Percentiles rank a stretch among this genome's conserved stretches.
Conservation (phyloP, 2,113 vertebrate genomes). For the Beaufortia kweichowensis region DNA sequence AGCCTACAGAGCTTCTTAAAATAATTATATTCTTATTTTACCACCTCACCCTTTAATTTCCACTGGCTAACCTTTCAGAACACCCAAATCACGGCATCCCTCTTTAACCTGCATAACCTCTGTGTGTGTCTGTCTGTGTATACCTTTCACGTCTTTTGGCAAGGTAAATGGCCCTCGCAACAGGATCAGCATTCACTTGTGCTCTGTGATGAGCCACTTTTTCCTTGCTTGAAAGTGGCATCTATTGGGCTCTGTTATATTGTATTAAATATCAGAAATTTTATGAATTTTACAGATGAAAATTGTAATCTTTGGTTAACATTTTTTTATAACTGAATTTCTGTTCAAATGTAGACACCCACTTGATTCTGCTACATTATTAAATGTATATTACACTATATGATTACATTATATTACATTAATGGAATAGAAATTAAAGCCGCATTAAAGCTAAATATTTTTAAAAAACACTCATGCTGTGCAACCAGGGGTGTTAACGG, state of each 20-base stretch:
- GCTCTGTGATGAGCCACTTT: neutral
- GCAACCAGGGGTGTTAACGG: too few relatives aligned
- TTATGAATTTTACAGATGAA: neutral
- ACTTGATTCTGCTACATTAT: too few relatives aligned
- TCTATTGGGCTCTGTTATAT: neutral
- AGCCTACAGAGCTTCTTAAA: neutral
- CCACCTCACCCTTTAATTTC: neutral
- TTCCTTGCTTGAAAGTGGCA: neutral
- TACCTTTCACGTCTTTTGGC: constrained; percentile 3
- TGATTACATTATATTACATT: too few relatives aligned
- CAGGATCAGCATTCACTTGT: too few relatives aligned
- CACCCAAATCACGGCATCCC: too few relatives aligned
- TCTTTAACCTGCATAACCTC: neutral
- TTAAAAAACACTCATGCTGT: too few relatives aligned
- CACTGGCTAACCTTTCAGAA: neutral
- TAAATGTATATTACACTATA: too few relatives aligned
- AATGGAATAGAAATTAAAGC: too few relatives aligned
- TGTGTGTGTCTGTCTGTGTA: neutral
- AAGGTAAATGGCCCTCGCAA: neutral
- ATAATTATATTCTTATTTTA: neutral
- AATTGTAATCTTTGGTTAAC: neutral
- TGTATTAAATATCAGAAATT: neutral
- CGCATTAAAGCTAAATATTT: too few relatives aligned
- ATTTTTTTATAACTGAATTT: too few relatives aligned
- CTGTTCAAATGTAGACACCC: too few relatives aligned